phyloP scores from a whole-genome alignment of 2,888 invertebrate genomes.

The Scaptomyza parva region DNA sequence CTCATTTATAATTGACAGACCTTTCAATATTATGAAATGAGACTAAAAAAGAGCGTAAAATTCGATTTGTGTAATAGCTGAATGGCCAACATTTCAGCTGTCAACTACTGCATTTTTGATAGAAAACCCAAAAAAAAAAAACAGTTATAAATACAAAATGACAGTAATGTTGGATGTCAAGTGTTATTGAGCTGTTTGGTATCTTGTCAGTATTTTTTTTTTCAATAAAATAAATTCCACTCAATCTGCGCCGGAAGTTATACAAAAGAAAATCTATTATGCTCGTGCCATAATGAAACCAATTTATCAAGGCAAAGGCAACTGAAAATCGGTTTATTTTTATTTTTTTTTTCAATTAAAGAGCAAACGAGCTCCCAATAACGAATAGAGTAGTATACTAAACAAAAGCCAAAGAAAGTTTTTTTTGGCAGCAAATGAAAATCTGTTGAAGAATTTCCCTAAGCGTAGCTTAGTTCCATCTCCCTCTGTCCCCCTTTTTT shows the following conservation, averaged over 20 bases:
- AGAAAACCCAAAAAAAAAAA: conserved; percentile 30
- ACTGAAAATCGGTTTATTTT: conserved; percentile 61
- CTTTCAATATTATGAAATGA: conserved; percentile 75
- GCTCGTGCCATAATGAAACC: conserved; percentile 63
- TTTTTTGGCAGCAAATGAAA: conserved; percentile 69
- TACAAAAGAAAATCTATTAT: conserved; percentile 64
- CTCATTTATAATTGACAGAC: conserved; percentile 68
- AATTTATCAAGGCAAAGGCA: conserved; percentile 67
- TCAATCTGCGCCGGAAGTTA: conserved; percentile 66
- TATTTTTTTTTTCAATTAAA: conserved; percentile 60
- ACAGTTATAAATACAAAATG: conserved; percentile 42
- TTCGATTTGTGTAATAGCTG: conserved; percentile 51
- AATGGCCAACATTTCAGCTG: conserved; percentile 70
- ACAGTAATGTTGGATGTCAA: conserved; percentile 60
- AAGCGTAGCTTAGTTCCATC: conserved; percentile 65
- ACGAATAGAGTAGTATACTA: conserved; percentile 52
- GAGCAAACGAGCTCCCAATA: conserved; percentile 25
- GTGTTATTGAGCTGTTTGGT: conserved; percentile 57
- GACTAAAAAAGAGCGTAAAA: conserved; percentile 52
- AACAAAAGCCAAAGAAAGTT: conserved; percentile 72
- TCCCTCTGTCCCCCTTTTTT: conserved; percentile 17
- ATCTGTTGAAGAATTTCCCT: conserved; percentile 80
- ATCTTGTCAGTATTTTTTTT: conserved; percentile 51
- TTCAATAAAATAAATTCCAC: conserved; percentile 48
- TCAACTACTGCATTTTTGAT: conserved; percentile 66